Conservation (phyloP, 2,797 vertebrate species). For the Onychomys torridus region DNA sequence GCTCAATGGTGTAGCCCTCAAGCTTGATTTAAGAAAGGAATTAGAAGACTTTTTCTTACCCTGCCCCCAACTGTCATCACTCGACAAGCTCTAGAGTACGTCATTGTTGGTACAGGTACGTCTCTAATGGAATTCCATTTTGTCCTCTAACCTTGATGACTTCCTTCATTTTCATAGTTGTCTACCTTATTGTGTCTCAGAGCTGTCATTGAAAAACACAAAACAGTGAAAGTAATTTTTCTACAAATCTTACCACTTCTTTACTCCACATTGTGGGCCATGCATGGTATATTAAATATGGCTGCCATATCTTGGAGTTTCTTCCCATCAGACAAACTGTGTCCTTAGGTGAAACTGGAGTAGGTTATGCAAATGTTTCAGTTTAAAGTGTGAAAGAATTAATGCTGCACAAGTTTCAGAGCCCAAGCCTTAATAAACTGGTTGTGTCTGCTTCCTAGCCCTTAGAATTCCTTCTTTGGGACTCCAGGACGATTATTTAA, state of each 20-base stretch:
- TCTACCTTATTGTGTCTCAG: neutral
- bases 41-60: neutral
- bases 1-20: neutral
- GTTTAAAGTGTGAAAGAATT: neutral
- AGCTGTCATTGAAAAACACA: slow-evolving; percentile 16
- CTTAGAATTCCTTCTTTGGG: neutral
- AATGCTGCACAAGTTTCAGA: neutral
- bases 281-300: neutral
- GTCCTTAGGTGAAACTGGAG: neutral
- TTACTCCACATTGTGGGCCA: neutral
- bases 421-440: neutral
- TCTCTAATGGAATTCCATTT: neutral
- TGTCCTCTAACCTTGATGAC: neutral
- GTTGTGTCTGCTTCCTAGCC: neutral
- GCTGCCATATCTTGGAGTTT: neutral
- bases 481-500: neutral
- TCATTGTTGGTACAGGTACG: neutral
- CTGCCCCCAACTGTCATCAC: neutral
- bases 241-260: neutral
- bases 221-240: neutral
- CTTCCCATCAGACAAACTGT: neutral
- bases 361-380: neutral
- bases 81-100: neutral
- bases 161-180: neutral
- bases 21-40: slow-evolving; percentile 33